Evolutionary conservation across 2,113 vertebrate species (phyloP), one percentile per base, ranked within the genome.

Genomic region (Peromyscus leucopus): DNA sequence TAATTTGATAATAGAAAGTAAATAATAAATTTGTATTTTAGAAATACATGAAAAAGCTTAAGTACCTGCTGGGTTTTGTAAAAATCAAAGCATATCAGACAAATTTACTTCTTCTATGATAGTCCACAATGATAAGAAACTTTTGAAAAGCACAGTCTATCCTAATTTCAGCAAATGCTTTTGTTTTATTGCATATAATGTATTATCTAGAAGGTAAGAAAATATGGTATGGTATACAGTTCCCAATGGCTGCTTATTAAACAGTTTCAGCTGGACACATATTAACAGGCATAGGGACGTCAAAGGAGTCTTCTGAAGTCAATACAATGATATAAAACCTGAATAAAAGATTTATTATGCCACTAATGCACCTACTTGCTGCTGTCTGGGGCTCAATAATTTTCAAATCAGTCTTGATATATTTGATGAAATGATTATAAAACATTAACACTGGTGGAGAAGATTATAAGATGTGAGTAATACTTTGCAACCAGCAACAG

Each of bases 121-220:
- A 74, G 42, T 69, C 74, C 48, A 65, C 19, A 71, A 94, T 80
- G 91, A 90, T 76, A 97, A 90, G 90, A 86, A 78, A 33, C 42
- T 91, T 91, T 95, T 71, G 31, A 67, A 96, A 95, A 96, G 82
- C 26, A 76, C 24, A 93, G 48, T 71, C 39, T 94, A 59, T 92
- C 93, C 95, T 95, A 92, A 95, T 91, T 96, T 92, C 22, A 91
- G 82, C 69, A 94, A 90, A 57, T 69, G 15, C 36, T 97, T 94
- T 93, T 87, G 33, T 85, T 95, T 22, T 80, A 17, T 74, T 95
- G n/a, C 76, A 48, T 65, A 74, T 95, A 55, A 7, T 51, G 76
- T 91, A 42, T 48, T 89, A 78, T 63, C 95, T 86, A 92, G 78
- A 86, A 95, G 33, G 85, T 79, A 93, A 91, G 72, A 42, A 92